These are phyloP conservation scores for Staurois parvus DNA, from an alignment of 2,797 vertebrate genomes.

Conservation along the genomic window DNA sequence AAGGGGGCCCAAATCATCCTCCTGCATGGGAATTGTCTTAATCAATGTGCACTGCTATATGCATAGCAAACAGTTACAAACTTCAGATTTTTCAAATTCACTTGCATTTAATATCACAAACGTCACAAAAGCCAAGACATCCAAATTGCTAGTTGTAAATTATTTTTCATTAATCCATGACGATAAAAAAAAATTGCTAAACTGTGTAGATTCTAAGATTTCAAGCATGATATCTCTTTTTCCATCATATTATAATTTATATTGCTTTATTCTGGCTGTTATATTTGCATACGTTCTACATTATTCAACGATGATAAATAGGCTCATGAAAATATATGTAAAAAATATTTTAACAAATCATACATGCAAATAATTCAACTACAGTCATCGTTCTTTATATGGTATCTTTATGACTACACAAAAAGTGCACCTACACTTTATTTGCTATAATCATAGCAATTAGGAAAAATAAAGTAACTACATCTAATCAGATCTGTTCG, in stretches of 20 bases:
- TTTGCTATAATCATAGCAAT: conserved; percentile 35
- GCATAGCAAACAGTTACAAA: too few relatives aligned
- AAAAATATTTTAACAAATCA: background rate
- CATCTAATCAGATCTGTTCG: conserved; percentile 4
- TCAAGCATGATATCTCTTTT: background rate
- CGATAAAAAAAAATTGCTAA: background rate
- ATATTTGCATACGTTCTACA: background rate
- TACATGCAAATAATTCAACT: background rate
- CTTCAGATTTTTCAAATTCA: too few relatives aligned
- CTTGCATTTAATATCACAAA: too few relatives aligned
- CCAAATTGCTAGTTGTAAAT: too few relatives aligned
- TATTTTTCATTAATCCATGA: background rate
- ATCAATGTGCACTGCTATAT: too few relatives aligned
- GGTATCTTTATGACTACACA: conserved; percentile 8
- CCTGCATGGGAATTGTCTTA: too few relatives aligned
- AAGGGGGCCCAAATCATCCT: too few relatives aligned
- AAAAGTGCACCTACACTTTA: conserved; percentile 1
- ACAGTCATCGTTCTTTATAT: background rate
- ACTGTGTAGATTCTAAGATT: background rate
- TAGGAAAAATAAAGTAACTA: conserved; percentile 35
- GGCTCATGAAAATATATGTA: background rate
- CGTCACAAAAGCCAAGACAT: too few relatives aligned
- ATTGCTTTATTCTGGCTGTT: background rate
- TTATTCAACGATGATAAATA: background rate
- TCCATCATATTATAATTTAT: background rate